phyloP scores from a whole-genome alignment of 1,140 invertebrate species.

The Hycleus cichorii region DNA sequence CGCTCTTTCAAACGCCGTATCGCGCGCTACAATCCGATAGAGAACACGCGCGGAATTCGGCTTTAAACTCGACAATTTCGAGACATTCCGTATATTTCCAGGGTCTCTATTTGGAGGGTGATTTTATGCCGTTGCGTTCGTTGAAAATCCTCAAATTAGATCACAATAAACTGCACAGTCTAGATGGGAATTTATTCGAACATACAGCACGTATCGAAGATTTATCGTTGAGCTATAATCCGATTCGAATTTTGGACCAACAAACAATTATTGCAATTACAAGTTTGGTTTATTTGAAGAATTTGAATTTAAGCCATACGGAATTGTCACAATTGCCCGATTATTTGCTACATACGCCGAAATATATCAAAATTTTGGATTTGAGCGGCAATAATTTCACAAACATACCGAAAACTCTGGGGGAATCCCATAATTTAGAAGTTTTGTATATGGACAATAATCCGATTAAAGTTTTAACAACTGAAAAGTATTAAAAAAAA shows the following conservation, averaged over 20 bases:
- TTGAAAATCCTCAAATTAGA: constrained; percentile 56
- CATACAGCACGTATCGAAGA: constrained; percentile 54
- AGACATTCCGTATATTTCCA: constrained; percentile 32
- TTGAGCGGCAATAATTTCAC: constrained; percentile 61
- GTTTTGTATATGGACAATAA: constrained; percentile 60
- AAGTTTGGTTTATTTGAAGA: constrained; percentile 53
- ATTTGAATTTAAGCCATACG: constrained; percentile 61
- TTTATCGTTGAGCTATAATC: constrained; percentile 61
- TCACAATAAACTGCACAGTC: constrained; percentile 56
- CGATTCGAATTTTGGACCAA: constrained; percentile 53
- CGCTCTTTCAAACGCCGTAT: no score
- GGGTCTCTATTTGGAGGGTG: constrained; percentile 42
- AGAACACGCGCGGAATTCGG: not conserved
- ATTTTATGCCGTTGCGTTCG: constrained; percentile 46
- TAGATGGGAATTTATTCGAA: constrained; percentile 64
- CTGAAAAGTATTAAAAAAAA: constrained; percentile 35
- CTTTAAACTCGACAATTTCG: not conserved
- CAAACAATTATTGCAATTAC: constrained; percentile 54
- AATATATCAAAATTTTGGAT: constrained; percentile 54
- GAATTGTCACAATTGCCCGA: constrained; percentile 52
- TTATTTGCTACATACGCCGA: constrained; percentile 57
- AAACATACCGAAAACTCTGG: constrained; percentile 51
- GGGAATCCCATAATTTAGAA: constrained; percentile 50
- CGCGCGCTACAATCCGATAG: no score
- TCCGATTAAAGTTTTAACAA: constrained; percentile 49